Base-by-base conservation (phyloP, 2,113 vertebrate species). In the Zootoca vivipara region DNA sequence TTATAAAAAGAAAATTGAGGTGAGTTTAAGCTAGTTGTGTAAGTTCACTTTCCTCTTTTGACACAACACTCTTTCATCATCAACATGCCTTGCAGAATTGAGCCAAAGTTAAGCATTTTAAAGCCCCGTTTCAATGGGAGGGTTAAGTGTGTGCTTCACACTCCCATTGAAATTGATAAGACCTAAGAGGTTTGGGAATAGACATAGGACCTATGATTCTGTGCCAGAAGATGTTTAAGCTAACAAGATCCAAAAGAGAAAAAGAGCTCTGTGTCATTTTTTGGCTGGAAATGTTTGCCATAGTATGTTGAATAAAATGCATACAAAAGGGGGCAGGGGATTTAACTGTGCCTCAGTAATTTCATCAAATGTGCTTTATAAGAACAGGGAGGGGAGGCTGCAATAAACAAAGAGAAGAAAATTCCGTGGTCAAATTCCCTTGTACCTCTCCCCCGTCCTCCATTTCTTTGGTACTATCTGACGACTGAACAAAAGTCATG, bases 221-320 rank as follows among this genome's bases (percentile, higher is more conserved):
- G 26, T 24, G 85, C 20, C 56, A 42, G 42, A 74, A 20, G 20
- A 74, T 64, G 42, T 46, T 86, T 46, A 85, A 90, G 42, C 20
- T n/a, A 84, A 79, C 24, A 35, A 89, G 2, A 64, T 40, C 33
- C 24, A 73, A 0, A 78, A 78, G 35, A 90, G 80, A 81, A 13
- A 83, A 2, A 91, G 89, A 42, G 20, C 7, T 92, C 83, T 12
- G 69, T 90, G 56, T 82, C 9, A 83, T 88, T 90, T 93, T 86
- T 80, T 13, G 24, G 78, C 64, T 77, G 7, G 78, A 72, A 86
- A 82, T 79, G 82, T 88, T n/a, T 12, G 87, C 64, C 52, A 52
- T 90, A n/a, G 78, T 38, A 62, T 93, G 52, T 84, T 78, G 84
- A 85, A 33, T 87, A 3, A 79, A 42, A 33, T 0, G 1, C 58